phyloP scores from a whole-genome alignment of 2,888 invertebrate genomes.

The Scaptomyza cyrtandrae region DNA sequence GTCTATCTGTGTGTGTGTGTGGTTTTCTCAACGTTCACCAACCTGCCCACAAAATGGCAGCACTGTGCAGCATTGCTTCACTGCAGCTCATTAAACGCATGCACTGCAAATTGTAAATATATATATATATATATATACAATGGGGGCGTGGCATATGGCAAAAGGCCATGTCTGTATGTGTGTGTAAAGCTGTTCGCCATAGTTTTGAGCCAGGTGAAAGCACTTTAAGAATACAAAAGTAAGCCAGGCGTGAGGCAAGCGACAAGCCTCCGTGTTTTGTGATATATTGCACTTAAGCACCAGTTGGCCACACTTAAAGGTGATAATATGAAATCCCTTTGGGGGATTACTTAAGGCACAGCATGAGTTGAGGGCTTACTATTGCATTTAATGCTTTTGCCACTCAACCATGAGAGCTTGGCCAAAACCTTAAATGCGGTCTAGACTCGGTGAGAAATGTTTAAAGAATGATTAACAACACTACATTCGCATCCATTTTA shows the following conservation, averaged over 20 bases:
- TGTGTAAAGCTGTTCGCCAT: slow-evolving; percentile 6
- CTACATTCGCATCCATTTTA: slow-evolving; percentile 8
- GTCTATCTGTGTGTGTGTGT: not conserved
- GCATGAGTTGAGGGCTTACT: not conserved
- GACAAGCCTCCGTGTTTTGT: slow-evolving; percentile 43
- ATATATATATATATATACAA: slow-evolving; percentile 11
- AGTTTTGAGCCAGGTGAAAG: slow-evolving; percentile 14
- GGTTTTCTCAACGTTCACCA: slow-evolving; percentile 37
- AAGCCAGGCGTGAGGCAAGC: slow-evolving; percentile 1
- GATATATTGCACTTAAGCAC: slow-evolving; percentile 62
- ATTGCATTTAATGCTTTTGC: not conserved
- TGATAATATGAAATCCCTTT: slow-evolving; percentile 1
- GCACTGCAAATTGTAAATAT: slow-evolving; percentile 44
- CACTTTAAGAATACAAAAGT: slow-evolving; percentile 9
- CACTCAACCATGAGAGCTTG: not conserved
- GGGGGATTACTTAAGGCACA: not conserved
- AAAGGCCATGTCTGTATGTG: slow-evolving; percentile 1
- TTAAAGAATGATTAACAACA: not conserved
- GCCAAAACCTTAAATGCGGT: not conserved
- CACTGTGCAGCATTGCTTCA: slow-evolving; percentile 30
- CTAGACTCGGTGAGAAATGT: not conserved
- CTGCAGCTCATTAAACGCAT: slow-evolving; percentile 75
- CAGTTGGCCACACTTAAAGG: slow-evolving; percentile 28
- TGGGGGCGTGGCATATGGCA: slow-evolving; percentile 28
- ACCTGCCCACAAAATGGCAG: slow-evolving; percentile 67